phyloP scores from a whole-genome alignment of 2,797 vertebrate species.

The Danionella dracula region DNA sequence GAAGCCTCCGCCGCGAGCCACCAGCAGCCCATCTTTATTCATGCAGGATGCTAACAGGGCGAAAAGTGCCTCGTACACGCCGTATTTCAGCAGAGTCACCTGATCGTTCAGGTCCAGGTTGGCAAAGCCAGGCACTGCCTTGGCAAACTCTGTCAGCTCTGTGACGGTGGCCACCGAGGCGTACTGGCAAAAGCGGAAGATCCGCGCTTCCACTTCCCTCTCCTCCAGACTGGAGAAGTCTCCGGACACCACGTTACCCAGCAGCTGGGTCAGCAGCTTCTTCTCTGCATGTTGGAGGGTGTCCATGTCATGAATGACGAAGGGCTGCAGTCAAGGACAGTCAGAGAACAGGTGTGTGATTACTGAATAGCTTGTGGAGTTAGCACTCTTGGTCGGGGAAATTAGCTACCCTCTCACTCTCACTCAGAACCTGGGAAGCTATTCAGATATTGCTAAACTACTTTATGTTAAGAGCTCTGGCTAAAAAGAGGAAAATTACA shows the following conservation, averaged over 20 bases:
- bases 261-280: conserved; percentile 78
- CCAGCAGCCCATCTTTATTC: conserved; percentile 95
- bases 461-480: no score
- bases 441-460: no score
- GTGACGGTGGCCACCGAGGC: conserved; percentile 90
- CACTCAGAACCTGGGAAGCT: no score
- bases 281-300: conserved; percentile 87
- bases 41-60: conserved; percentile 90
- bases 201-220: conserved; percentile 82
- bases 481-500: no score
- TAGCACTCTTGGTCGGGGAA: background rate
- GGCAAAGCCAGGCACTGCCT: conserved; percentile 87
- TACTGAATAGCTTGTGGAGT: background rate
- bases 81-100: conserved; percentile 88
- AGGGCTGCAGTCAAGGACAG: conserved; percentile 68
- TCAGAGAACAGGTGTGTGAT: background rate
- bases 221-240: conserved; percentile 65
- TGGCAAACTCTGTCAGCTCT: conserved; percentile 92
- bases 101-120: conserved; percentile 89
- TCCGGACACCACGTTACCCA: conserved; percentile 53
- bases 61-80: conserved; percentile 92
- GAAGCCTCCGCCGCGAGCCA: conserved; percentile 85
- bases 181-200: conserved; percentile 92
- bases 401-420: background rate
- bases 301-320: conserved; percentile 94